phyloP scores from a whole-genome alignment of 2,113 vertebrate genomes.

The Ibidorhyncha struthersii region DNA sequence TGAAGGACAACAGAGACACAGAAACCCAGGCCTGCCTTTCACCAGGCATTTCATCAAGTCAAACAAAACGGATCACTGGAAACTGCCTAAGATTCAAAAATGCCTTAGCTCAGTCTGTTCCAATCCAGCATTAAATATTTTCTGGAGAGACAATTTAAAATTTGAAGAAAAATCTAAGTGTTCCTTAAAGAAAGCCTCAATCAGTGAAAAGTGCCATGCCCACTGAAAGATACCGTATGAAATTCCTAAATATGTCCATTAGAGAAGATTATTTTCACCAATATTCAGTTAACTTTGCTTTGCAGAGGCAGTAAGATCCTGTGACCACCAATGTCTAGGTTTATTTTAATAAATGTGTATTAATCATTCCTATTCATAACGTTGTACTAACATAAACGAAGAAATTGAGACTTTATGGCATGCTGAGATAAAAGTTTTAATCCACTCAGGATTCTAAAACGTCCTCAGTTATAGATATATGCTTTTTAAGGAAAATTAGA shows the following conservation, averaged over 20 bases:
- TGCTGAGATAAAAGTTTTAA: background rate
- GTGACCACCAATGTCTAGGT: background rate
- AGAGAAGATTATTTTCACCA: background rate
- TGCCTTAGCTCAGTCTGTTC: background rate
- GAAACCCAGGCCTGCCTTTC: background rate
- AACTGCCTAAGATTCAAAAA: background rate
- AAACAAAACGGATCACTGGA: background rate
- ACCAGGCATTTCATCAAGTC: rapidly evolving
- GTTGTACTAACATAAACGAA: background rate
- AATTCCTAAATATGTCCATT: background rate
- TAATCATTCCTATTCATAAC: background rate
- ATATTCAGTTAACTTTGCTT: background rate
- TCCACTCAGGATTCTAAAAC: background rate
- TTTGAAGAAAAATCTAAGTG: background rate
- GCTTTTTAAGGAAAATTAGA: background rate
- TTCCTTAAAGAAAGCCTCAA: background rate
- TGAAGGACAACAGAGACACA: background rate
- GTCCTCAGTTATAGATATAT: background rate
- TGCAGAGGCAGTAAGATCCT: background rate
- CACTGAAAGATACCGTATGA: background rate
- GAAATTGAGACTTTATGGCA: background rate
- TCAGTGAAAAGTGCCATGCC: background rate
- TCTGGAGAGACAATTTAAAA: background rate
- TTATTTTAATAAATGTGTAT: background rate
- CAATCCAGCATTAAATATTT: background rate